Evolutionary conservation across 2,797 vertebrate species (phyloP).

Genomic region (Sarcophilus harrisii): DNA sequence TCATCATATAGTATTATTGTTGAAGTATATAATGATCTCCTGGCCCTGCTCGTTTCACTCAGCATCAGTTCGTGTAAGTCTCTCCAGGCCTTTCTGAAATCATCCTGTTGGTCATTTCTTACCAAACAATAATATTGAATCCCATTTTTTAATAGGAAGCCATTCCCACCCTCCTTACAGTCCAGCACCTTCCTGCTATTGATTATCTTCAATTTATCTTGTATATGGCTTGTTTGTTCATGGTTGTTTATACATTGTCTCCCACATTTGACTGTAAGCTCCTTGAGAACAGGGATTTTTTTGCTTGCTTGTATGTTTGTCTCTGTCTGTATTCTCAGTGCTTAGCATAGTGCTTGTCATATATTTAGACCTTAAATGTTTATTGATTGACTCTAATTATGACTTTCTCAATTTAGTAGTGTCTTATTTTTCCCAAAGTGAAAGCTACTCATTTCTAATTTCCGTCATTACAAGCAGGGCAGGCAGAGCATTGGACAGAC

Average conservation of each 20-base stretch:
- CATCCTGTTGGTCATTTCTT: too few species aligned
- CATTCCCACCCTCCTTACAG: background rate
- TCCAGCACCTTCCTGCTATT: background rate
- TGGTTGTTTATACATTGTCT: background rate
- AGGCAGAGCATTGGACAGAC: background rate
- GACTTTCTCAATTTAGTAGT: background rate
- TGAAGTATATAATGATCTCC: too few species aligned
- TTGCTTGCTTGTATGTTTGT: background rate
- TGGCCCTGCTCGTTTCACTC: too few species aligned
- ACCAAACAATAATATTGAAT: too few species aligned
- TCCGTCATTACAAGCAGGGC: background rate
- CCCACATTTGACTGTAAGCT: background rate
- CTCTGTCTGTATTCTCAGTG: background rate
- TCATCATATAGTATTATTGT: too few species aligned
- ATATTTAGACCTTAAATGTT: background rate
- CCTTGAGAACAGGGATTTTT: background rate
- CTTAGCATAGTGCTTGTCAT: background rate
- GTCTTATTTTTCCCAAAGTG: background rate
- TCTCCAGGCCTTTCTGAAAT: too few species aligned
- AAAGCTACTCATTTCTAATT: background rate
- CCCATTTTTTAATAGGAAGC: background rate
- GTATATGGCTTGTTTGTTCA: background rate
- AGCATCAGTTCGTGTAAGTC: too few species aligned
- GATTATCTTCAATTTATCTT: background rate
- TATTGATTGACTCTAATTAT: background rate